Evolutionary conservation across 2,888 invertebrate species (phyloP), one percentile per base, ranked within the genome.

Genomic region (Gnatocerus cornutus): DNA sequence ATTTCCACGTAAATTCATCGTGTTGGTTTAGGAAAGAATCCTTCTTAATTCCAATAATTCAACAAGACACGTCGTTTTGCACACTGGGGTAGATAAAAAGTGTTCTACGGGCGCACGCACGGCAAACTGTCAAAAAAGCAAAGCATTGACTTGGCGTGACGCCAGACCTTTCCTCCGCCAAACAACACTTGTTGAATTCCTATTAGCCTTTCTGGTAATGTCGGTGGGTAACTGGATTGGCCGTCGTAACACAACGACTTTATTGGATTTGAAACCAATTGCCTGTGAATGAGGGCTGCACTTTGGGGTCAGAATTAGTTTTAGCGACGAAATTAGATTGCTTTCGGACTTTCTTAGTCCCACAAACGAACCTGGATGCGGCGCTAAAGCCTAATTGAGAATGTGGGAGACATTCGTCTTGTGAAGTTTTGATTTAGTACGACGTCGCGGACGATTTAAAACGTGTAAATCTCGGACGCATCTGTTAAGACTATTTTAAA

Each of bases 231-330:
- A 66, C 63, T 59, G 37, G 63, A 68, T 68, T 68, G 56, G 62
- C 41, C 66, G 62, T 27, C 53, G 66, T 67, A 67, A 70, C 71
- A 70, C 71, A 53, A 64, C 67, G 58, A 58, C 63, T 77, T 80
- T 80, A 81, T 81, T 80, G 80, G 80, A 81, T 81, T 78, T 76
- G 75, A 71, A 77, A 77, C 78, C 81, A 81, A 79, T 80, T 80
- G 80, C 77, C 77, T 74, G 79, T 78, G 78, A 81, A 80, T 77
- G 76, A 79, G 76, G 76, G 77, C 72, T 73, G 76, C 77, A 77
- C 78, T 79, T 76, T 13, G 67, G 77, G 78, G 78, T 76, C 74
- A 70, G 77, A 79, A 80, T 81, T 80, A 80, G 78, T 78, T 77
- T 79, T 76, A 68, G 69, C 37, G 63, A 62, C 53, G 69, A 68